These are phyloP conservation scores for Pseudolycoriella hygida DNA, from an alignment of 2,888 invertebrate species.

Conservation along the genomic window DNA sequence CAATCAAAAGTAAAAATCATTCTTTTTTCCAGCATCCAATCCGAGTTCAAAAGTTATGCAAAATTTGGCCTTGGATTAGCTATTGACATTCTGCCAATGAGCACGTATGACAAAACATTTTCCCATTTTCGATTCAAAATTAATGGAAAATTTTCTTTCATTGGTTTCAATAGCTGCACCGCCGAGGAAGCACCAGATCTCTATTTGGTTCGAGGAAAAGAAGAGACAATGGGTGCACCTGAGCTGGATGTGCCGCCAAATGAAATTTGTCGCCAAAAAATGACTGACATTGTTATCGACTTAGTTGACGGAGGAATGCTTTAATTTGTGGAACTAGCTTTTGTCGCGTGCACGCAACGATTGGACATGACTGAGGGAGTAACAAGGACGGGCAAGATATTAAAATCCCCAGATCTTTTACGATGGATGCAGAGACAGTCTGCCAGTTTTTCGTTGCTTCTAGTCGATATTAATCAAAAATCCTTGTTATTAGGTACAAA, in stretches of 20 bases:
- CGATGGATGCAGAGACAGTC: too few species aligned
- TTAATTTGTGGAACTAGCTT: slow-evolving; percentile 16
- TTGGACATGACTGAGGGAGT: too few species aligned
- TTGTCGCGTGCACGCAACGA: too few species aligned
- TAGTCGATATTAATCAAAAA: too few species aligned
- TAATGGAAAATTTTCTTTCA: neutral
- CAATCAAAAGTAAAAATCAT: slow-evolving; percentile 5
- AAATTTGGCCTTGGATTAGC: slow-evolving; percentile 50
- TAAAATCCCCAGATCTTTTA: too few species aligned
- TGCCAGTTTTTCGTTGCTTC: too few species aligned
- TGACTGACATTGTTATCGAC: slow-evolving; percentile 50
- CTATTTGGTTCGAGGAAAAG: slow-evolving; percentile 29
- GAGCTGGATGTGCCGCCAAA: slow-evolving; percentile 33
- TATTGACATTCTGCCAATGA: slow-evolving; percentile 53
- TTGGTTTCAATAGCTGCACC: slow-evolving; percentile 28
- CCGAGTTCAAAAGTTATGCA: slow-evolving; percentile 43
- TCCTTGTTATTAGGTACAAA: too few species aligned
- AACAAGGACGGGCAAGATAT: too few species aligned
- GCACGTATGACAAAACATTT: too few species aligned
- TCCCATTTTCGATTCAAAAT: too few species aligned
- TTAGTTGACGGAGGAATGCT: slow-evolving; percentile 42
- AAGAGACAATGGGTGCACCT: slow-evolving; percentile 23
- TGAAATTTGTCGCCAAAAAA: slow-evolving; percentile 41
- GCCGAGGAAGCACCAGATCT: slow-evolving; percentile 54
- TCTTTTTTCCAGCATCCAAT: slow-evolving; percentile 32